These are phyloP conservation scores for Indicator maculatus DNA, from an alignment of 2,113 vertebrate species.

Conservation along the genomic window DNA sequence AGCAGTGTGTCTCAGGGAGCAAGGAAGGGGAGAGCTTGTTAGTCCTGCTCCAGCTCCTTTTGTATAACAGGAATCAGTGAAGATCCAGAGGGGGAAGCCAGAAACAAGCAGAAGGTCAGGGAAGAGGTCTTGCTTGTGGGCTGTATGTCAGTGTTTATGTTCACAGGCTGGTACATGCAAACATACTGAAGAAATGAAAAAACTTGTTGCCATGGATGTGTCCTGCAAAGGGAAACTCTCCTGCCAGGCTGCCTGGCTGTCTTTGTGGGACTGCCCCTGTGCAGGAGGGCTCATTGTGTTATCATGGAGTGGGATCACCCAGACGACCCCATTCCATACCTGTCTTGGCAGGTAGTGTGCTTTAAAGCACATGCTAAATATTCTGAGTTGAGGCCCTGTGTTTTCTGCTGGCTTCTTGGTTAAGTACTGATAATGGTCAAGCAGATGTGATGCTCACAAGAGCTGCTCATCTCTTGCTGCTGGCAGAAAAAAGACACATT, in stretches of 20 bases:
- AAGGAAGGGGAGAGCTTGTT: neutral
- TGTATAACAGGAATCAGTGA: neutral
- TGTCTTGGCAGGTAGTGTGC: neutral
- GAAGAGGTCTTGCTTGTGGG: neutral
- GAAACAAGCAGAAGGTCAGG: neutral
- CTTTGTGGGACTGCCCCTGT: neutral
- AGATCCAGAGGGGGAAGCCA: neutral
- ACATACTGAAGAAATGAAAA: neutral
- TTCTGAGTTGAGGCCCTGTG: neutral
- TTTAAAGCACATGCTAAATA: neutral
- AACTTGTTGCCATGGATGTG: neutral
- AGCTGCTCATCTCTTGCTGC: neutral
- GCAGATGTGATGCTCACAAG: rapidly evolving
- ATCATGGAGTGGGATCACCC: neutral
- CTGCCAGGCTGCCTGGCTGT: neutral
- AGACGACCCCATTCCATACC: neutral
- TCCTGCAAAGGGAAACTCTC: neutral
- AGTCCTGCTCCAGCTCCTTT: neutral
- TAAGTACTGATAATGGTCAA: neutral
- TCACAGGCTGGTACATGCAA: neutral
- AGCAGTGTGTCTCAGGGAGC: neutral
- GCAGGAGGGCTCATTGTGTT: neutral
- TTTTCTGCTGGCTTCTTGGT: neutral
- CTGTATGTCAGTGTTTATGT: neutral
- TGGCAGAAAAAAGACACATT: neutral